Base-by-base conservation (phyloP, 2,797 vertebrate genomes). In the Linurgus olivaceus region DNA sequence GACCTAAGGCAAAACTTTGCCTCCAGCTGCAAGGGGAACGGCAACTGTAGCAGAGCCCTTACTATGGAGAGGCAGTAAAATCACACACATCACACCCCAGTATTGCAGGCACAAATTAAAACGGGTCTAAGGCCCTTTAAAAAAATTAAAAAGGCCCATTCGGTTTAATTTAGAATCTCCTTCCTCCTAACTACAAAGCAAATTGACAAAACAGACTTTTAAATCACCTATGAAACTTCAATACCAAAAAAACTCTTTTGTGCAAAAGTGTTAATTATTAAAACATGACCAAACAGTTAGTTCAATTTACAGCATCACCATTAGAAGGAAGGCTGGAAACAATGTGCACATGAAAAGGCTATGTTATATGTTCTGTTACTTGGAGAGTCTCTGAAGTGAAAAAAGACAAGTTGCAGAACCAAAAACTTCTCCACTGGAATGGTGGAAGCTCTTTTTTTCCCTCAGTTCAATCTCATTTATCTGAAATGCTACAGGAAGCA, bases 231-330 rank as follows among this genome's bases (percentile, higher is more conserved):
- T 76, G 91, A 92, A 96, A 93, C 62, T 88, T 90, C 44, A 35
- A 90, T 90, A 96, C 89, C 51, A 84, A 70, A 96, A 96, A 88
- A 72, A 37, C 68, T 78, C 91, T 90, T 93, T 92, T 96, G 89
- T 95, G 87, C 75, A 81, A 86, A 93, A 96, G 86, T 78, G 93
- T 90, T 95, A 96, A 95, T 97, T 95, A 96, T 88, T 95, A 94
- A 96, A 97, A 96, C 95, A 95, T 91, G 79, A 94, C 68, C n/a
- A 1, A 94, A 84, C 0, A 0, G 72, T 94, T 88, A 94, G 92
- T 96, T 96, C 95, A 86, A 93, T 96, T 96, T 96, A 96, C 85
- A 93, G 48, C 86, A 47, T 55, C 6, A 2, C 82, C 62, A 78
- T 95, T 91, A 95, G 84, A 80, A 92, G 57, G 82, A 90, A 90